Evolutionary conservation across 2,888 invertebrate species (phyloP).

Genomic region (Thymelicus sylvestris): DNA sequence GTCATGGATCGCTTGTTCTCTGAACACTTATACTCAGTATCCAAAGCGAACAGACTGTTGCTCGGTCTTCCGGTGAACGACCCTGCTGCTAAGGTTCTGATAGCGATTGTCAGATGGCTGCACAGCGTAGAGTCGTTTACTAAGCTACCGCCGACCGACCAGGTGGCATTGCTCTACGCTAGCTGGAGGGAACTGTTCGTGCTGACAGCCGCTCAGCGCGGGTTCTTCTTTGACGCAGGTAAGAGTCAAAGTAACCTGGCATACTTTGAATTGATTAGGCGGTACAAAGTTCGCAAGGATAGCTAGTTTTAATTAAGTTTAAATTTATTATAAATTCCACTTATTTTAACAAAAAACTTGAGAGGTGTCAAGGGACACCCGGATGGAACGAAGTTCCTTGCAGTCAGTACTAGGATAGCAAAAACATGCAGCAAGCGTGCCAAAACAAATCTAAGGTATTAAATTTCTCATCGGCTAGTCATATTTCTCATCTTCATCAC

Average conservation of each 20-base stretch:
- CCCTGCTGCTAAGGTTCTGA: conserved; percentile 90
- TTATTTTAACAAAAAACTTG: too few relatives aligned
- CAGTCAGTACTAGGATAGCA: too few relatives aligned
- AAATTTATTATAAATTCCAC: too few relatives aligned
- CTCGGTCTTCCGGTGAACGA: conserved; percentile 58
- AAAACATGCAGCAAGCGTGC: too few relatives aligned
- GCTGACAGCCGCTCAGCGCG: conserved; percentile 92
- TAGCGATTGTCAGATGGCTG: conserved; percentile 92
- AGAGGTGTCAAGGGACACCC: too few relatives aligned
- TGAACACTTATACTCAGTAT: neutral
- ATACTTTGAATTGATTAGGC: too few relatives aligned
- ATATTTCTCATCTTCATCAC: too few relatives aligned
- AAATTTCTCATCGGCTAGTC: too few relatives aligned
- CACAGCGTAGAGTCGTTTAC: conserved; percentile 90
- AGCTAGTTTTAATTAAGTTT: too few relatives aligned
- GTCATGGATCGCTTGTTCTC: neutral
- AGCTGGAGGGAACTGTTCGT: conserved; percentile 94
- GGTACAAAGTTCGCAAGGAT: too few relatives aligned
- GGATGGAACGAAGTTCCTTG: too few relatives aligned
- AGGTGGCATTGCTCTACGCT: conserved; percentile 89
- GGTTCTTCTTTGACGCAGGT: conserved; percentile 90
- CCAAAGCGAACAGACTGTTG: neutral
- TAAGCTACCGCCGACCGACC: conserved; percentile 87
- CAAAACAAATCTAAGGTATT: too few relatives aligned
- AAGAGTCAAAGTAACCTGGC: conserved; percentile 37